These are phyloP conservation scores for Isurus oxyrinchus DNA, from an alignment of 2,113 vertebrate genomes.

Conservation along the genomic window DNA sequence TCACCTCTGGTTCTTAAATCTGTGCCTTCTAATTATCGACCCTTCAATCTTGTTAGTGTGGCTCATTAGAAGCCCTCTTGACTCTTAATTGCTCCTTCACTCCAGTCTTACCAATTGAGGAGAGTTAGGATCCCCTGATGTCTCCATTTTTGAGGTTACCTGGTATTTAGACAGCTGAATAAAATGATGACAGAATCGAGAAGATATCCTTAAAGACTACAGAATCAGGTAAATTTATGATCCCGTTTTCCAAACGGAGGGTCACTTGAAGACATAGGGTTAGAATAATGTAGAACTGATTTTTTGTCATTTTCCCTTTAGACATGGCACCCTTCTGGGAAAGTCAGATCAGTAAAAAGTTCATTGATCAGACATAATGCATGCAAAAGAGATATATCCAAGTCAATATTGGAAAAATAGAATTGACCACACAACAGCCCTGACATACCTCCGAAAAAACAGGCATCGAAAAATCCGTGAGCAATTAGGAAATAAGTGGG, in stretches of 20 bases:
- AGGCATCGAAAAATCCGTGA: background rate
- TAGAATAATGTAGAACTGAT: background rate
- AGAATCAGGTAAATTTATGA: background rate
- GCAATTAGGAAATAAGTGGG: background rate
- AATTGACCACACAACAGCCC: background rate
- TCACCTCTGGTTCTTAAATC: too few species aligned
- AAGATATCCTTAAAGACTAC: background rate
- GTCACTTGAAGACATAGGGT: background rate
- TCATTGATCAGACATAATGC: background rate
- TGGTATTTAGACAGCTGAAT: background rate
- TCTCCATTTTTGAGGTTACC: background rate
- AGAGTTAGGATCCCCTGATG: background rate
- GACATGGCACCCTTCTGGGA: background rate
- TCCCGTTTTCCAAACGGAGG: background rate
- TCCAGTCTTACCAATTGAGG: background rate
- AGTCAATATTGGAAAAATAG: background rate
- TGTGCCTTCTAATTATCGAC: too few species aligned
- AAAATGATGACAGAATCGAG: background rate
- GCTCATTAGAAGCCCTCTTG: too few species aligned
- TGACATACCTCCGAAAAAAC: background rate
- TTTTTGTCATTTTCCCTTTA: background rate
- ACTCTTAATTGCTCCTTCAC: background rate
- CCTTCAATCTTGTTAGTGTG: too few species aligned
- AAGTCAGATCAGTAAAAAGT: too few species aligned
- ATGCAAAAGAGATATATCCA: background rate